A percentile compares a stretch with the other conserved stretches of the same genome.
Conservation (phyloP, 1,140 invertebrate species). For the Thaumatotibia leucotreta region DNA sequence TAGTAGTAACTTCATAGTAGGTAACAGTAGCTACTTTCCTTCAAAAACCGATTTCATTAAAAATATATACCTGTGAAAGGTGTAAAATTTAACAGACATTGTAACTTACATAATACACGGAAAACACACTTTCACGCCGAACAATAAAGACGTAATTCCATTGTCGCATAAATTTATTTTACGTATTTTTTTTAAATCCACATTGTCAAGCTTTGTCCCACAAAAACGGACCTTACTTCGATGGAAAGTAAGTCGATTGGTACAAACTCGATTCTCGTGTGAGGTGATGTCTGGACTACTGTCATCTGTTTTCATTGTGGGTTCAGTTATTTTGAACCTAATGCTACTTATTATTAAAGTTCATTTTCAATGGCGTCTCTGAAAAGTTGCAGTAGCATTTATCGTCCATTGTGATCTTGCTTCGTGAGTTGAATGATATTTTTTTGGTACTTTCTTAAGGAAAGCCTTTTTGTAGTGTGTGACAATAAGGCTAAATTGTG, state of each 20-base stretch:
- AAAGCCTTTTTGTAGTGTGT: not conserved
- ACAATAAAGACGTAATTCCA: conserved; percentile 10
- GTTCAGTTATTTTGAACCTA: not conserved
- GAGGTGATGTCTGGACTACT: not conserved
- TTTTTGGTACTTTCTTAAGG: conserved; percentile 1
- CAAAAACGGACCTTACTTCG: not conserved
- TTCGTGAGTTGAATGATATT: conserved; percentile 4
- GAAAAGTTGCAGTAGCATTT: not conserved
- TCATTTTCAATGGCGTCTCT: not conserved
- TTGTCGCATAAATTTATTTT: conserved; percentile 6
- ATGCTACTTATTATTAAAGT: not conserved
- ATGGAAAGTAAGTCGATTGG: not conserved
- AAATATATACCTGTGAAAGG: not conserved
- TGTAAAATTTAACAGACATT: not conserved
- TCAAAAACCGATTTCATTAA: not conserved
- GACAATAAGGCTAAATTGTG: conserved; percentile 7
- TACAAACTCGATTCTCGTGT: not conserved
- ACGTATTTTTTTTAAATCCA: not conserved
- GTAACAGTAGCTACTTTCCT: no score
- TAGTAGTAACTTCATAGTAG: no score
- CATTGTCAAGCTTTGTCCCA: not conserved
- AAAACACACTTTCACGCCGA: conserved; percentile 5
- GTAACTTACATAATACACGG: not conserved
- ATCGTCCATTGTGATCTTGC: conserved; percentile 5
- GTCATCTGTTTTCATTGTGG: not conserved